These are phyloP conservation scores for Pollenia amentaria DNA, from an alignment of 2,888 invertebrate species.

Conservation along the genomic window DNA sequence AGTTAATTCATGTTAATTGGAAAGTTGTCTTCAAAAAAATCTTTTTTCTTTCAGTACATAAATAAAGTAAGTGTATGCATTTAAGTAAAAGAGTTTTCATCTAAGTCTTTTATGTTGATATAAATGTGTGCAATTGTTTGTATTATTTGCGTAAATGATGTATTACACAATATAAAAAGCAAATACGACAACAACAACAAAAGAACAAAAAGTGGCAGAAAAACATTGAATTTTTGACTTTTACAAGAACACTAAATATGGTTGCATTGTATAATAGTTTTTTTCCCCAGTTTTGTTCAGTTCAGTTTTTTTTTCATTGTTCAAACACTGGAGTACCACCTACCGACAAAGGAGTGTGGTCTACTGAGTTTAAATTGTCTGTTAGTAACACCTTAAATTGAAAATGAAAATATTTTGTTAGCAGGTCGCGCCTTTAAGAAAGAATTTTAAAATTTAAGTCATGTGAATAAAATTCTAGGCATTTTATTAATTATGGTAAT, in stretches of 20 bases:
- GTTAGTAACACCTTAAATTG: conserved; percentile 33
- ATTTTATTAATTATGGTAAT: background rate
- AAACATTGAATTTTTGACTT: conserved; percentile 35
- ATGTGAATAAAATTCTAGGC: conserved; percentile 3
- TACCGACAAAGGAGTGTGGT: conserved; percentile 15
- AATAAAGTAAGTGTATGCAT: background rate
- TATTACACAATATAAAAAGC: conserved; percentile 67
- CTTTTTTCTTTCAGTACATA: background rate
- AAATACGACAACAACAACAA: background rate
- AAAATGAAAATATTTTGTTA: background rate
- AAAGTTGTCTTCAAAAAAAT: too few species aligned
- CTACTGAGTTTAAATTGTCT: background rate
- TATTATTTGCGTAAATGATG: conserved; percentile 75
- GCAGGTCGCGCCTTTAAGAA: background rate
- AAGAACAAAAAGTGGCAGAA: background rate
- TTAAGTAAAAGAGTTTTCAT: conserved; percentile 19
- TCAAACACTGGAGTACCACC: background rate
- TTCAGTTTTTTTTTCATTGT: background rate
- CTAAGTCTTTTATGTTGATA: background rate
- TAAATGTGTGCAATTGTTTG: conserved; percentile 61
- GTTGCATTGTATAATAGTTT: conserved; percentile 29
- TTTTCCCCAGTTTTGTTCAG: conserved; percentile 2
- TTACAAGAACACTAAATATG: conserved; percentile 55
- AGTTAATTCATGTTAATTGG: too few species aligned
- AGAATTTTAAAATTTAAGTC: background rate